Evolutionary conservation across 2,113 vertebrate species (phyloP).

Genomic region (Thalassoma bifasciatum): DNA sequence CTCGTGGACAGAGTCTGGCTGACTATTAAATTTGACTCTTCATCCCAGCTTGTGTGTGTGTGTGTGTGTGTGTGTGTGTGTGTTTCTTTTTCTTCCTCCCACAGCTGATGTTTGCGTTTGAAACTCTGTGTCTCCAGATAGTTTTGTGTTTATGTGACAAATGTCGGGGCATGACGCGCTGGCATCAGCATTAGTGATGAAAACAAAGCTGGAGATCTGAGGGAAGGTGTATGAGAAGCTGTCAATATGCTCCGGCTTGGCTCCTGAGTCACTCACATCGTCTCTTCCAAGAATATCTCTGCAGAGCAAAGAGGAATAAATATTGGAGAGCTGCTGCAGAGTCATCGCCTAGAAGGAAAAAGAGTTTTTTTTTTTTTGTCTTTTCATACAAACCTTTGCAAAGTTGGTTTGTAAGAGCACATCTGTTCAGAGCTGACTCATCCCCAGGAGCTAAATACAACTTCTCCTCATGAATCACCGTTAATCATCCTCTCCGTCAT

Average conservation of each 20-base stretch:
- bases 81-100: slow-evolving; percentile 7
- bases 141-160: slow-evolving; percentile 61
- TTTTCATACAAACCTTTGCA: slow-evolving; percentile 26
- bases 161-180: slow-evolving; percentile 34
- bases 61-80: not conserved
- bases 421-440: slow-evolving; percentile 36
- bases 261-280: slow-evolving; percentile 40
- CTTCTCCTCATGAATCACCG: slow-evolving; percentile 21
- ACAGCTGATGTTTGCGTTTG: not conserved
- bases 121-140: slow-evolving; percentile 30
- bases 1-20: slow-evolving; percentile 23
- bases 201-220: slow-evolving; percentile 25
- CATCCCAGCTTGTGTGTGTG: not conserved
- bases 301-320: slow-evolving; percentile 30
- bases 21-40: slow-evolving; percentile 36
- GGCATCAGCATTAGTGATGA: slow-evolving; percentile 45
- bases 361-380: not conserved
- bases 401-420: slow-evolving; percentile 41
- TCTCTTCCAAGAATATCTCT: slow-evolving; percentile 40
- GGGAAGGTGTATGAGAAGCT: slow-evolving; percentile 33
- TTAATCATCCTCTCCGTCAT: slow-evolving; percentile 15
- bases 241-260: slow-evolving; percentile 38
- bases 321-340: slow-evolving; percentile 37
- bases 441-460: slow-evolving; percentile 28
- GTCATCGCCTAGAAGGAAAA: slow-evolving; percentile 39